Evolutionary conservation across 2,113 vertebrate genomes (phyloP).

Genomic region (Crotalus viridis): DNA sequence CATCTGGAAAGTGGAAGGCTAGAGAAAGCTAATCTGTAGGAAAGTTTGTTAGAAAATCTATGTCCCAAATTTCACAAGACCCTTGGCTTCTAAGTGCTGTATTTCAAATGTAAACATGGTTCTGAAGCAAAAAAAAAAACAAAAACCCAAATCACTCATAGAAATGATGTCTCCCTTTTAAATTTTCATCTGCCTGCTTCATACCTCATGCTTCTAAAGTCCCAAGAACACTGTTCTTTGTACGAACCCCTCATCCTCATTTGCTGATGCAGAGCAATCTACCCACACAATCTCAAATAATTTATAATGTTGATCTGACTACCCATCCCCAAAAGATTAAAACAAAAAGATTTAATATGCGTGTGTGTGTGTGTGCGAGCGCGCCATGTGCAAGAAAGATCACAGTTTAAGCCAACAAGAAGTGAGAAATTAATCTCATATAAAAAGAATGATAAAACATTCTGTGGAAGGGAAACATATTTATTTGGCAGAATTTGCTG

Average conservation of each 20-base stretch:
- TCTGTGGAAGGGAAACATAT: background rate
- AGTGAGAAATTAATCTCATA: rapidly evolving
- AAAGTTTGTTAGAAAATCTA: background rate
- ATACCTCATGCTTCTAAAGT: background rate
- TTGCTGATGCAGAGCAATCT: background rate
- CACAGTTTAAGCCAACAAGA: conserved; percentile 5
- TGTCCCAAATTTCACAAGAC: background rate
- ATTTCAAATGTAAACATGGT: background rate
- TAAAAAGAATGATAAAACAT: background rate
- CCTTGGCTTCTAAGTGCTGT: too few relatives aligned
- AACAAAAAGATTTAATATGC: background rate
- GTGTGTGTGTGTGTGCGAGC: too few relatives aligned
- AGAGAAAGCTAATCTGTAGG: background rate
- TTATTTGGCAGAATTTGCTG: background rate
- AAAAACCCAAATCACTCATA: background rate
- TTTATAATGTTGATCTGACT: background rate
- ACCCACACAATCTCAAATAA: background rate
- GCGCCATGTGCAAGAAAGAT: rapidly evolving
- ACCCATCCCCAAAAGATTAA: background rate
- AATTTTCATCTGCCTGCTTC: background rate
- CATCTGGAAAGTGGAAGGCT: background rate
- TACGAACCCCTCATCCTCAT: too few relatives aligned
- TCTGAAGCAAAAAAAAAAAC: background rate
- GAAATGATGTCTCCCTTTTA: background rate
- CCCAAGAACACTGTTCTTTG: too few relatives aligned